phyloP scores from a whole-genome alignment of 2,113 vertebrate species.

The Arizona elegans region DNA sequence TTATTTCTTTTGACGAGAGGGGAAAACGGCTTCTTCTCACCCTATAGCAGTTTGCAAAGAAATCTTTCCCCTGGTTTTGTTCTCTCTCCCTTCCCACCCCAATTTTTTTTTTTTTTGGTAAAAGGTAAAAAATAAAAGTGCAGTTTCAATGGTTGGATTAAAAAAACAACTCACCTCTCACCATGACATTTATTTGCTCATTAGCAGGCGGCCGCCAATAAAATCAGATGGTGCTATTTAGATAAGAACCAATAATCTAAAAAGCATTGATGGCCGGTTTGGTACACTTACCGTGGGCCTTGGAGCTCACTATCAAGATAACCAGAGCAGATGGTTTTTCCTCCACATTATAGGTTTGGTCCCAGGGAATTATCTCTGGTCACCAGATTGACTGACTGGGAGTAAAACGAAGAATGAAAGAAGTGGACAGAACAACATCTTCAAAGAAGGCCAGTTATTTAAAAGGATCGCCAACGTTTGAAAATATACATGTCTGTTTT shows the following conservation, averaged over 20 bases:
- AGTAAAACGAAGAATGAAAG: neutral
- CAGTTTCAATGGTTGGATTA: neutral
- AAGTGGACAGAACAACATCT: neutral
- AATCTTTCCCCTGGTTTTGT: neutral
- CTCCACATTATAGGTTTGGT: neutral
- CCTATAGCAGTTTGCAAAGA: neutral
- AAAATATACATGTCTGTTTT: neutral
- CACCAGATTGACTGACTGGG: neutral
- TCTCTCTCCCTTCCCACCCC: neutral
- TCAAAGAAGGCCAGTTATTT: neutral
- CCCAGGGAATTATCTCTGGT: neutral
- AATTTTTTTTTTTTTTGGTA: neutral
- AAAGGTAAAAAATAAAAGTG: neutral
- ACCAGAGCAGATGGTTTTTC: neutral
- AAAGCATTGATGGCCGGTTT: neutral
- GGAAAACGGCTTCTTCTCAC: neutral
- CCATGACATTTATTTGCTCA: conserved; percentile 33
- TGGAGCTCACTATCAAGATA: neutral
- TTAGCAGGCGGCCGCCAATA: conserved; percentile 29
- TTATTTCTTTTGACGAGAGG: neutral
- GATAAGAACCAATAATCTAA: conserved; percentile 1
- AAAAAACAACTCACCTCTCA: neutral
- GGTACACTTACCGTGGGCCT: neutral
- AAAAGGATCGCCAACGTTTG: neutral
- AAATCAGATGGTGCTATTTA: conserved; percentile 27